Evolutionary conservation across 2,113 vertebrate genomes (phyloP).

Genomic region (Cottus gobio): DNA sequence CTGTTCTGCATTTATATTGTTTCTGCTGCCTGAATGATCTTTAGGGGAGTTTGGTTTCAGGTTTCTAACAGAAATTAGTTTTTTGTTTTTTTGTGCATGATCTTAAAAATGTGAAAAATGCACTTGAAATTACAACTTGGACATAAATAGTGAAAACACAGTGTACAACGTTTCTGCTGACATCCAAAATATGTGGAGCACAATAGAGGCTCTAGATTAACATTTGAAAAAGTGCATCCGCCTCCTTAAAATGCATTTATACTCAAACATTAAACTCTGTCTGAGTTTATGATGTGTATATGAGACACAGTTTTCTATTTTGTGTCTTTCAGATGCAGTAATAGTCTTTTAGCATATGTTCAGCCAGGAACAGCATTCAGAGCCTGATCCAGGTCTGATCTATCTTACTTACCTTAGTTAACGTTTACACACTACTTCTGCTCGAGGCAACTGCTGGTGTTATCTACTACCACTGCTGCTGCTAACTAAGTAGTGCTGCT

Average conservation of each 20-base stretch:
- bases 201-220: not conserved
- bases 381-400: not conserved
- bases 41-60: constrained; percentile 39
- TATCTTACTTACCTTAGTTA: too few species aligned
- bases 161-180: not conserved
- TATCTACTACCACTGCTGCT: too few species aligned
- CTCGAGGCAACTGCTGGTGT: too few species aligned
- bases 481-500: not conserved
- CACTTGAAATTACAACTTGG: not conserved
- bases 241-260: not conserved
- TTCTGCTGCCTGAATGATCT: constrained; percentile 65
- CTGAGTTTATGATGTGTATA: not conserved
- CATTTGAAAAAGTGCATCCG: too few species aligned
- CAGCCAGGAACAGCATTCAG: not conserved
- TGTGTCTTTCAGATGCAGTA: too few species aligned
- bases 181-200: not conserved
- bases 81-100: not conserved
- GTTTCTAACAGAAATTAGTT: not conserved
- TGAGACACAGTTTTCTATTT: not conserved
- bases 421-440: too few species aligned
- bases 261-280: not conserved
- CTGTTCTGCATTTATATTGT: constrained; percentile 78
- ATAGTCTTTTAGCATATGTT: not conserved
- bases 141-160: not conserved
- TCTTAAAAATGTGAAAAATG: not conserved